phyloP scores from a whole-genome alignment of 2,888 invertebrate genomes.

The Scelioninae gen. 2 region DNA sequence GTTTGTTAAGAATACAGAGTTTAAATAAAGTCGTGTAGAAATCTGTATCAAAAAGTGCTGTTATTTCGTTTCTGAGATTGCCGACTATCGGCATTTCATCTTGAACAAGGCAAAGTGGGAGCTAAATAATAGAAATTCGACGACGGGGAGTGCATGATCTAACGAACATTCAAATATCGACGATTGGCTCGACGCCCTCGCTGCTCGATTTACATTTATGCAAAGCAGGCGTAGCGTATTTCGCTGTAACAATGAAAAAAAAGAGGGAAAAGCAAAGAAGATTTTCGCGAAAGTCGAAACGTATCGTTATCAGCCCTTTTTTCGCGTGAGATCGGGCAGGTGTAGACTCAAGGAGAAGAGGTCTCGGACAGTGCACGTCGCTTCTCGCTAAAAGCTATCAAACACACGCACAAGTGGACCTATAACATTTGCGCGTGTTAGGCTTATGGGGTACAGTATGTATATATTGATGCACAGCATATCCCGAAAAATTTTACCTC shows the following conservation, averaged over 20 bases:
- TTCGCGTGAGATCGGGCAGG: constrained; percentile 59
- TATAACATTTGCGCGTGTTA: constrained; percentile 64
- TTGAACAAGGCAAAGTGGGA: constrained; percentile 5
- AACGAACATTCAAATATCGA: constrained; percentile 26
- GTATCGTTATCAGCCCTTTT: constrained; percentile 52
- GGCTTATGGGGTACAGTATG: constrained; percentile 53
- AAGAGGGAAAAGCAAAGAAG: constrained; percentile 21
- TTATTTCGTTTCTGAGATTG: too few species aligned
- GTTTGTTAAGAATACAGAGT: too few species aligned
- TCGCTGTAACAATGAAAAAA: constrained; percentile 5
- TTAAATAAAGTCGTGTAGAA: not conserved
- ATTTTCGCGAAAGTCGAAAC: constrained; percentile 37
- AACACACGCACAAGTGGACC: constrained; percentile 59
- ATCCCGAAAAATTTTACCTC: constrained; percentile 45
- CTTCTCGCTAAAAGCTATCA: constrained; percentile 74
- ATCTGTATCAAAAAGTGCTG: too few species aligned
- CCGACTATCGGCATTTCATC: too few species aligned
- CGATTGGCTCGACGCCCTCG: constrained; percentile 21
- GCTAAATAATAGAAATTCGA: constrained; percentile 23
- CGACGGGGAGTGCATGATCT: constrained; percentile 17
- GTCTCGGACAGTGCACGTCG: constrained; percentile 70
- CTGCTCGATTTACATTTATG: constrained; percentile 50
- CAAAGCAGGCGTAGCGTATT: constrained; percentile 15
- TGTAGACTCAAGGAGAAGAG: constrained; percentile 63
- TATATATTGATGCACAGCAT: constrained; percentile 56